Evolutionary conservation across 1,140 invertebrate species (phyloP), one percentile per base, ranked within the genome.

Genomic region (Bombus fervidus): DNA sequence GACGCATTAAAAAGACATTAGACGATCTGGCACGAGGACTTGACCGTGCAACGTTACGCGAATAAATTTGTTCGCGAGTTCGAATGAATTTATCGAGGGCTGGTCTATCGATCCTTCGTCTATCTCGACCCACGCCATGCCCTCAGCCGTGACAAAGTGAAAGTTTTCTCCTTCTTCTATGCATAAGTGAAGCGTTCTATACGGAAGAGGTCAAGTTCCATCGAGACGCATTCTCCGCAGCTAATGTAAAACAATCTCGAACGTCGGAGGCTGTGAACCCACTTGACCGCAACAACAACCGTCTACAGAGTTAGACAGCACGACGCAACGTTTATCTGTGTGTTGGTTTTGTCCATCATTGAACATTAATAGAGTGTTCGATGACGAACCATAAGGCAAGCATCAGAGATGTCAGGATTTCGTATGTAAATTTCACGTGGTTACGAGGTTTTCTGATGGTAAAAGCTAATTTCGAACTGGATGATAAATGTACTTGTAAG

Each of bases 1-100:
- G 9, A 6, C 3, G 76, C 83, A 85, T 85, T 85, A 85, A 85
- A 85, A 85, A 85, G 53, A 80, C 83, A 85, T 85, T 80, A 85
- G 22, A n/a, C 31, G 47, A 18, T 22, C 31, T 31, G 18, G 15
- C 25, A 31, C 62, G 13, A 53, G 37, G 41, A 39, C 69, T 62
- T 68, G 68, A 80, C 53, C 69, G 41, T 13, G 53, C 12, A 25
- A 13, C 4, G 28, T 85, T 39, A 72, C 66, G 39, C 13, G 76
- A 80, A 85, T 64, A 80, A 80, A 85, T 83, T 83, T 72, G 68
- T 39, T 34, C 28, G 22, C 9, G 41, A 43, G 10, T 64, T 25
- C 37, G 57, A 64, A 80, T 53, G 57, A 80, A 85, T 85, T 80
- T 72, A 85, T 85, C 77, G 76, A 37, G 53, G 28, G 25, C 47